Conservation (phyloP, 2,888 invertebrate genomes). For the Acleris sparsana region DNA sequence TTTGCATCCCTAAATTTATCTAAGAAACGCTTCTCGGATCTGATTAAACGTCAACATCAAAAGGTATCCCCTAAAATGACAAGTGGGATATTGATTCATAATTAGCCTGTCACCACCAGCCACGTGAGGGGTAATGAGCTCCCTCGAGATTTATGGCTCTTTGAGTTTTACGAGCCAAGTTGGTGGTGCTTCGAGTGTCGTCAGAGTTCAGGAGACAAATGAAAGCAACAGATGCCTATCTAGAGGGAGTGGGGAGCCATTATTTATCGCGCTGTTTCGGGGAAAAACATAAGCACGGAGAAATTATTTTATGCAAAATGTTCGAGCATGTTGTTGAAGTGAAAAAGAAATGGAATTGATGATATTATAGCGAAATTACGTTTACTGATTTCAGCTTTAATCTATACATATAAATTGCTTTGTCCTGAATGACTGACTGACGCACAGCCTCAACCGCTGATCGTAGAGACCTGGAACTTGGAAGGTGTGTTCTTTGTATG, state of each 20-base stretch:
- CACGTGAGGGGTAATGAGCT: constrained; percentile 48
- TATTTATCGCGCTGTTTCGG: constrained; percentile 15
- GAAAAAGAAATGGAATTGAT: too few species aligned
- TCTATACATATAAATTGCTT: too few species aligned
- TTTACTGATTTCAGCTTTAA: too few species aligned
- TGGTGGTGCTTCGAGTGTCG: constrained; percentile 38
- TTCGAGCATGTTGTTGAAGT: too few species aligned
- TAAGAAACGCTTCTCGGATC: too few species aligned
- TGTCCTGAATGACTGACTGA: too few species aligned
- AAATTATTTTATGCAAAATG: too few species aligned
- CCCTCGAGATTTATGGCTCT: constrained; percentile 49
- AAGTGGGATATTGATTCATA: constrained; percentile 38
- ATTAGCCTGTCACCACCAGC: constrained; percentile 39
- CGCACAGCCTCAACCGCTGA: too few species aligned
- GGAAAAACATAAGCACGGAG: constrained; percentile 2
- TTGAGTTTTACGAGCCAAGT: constrained; percentile 54
- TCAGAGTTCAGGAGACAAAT: constrained; percentile 18
- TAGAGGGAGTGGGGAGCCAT: constrained; percentile 30
- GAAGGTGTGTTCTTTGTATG: too few species aligned
- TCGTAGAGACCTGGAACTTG: too few species aligned
- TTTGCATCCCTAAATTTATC: too few species aligned
- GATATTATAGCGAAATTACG: too few species aligned
- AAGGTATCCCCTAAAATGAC: background rate
- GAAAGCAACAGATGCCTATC: constrained; percentile 39
- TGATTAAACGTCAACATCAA: background rate